Conservation (phyloP, 2,113 vertebrate genomes). For the Carollia perspicillata region DNA sequence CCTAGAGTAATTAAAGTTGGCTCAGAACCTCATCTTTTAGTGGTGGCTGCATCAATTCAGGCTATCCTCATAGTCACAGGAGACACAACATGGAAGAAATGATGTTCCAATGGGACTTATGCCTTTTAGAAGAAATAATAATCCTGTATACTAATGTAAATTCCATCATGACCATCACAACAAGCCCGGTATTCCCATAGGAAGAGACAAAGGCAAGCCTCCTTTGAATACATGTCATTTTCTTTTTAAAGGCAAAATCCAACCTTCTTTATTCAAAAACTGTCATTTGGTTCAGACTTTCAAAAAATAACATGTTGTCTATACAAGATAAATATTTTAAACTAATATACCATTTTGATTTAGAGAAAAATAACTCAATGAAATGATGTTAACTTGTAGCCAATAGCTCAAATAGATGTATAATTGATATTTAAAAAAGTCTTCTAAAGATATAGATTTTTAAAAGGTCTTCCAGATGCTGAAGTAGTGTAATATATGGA, state of each 20-base stretch:
- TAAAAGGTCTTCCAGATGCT: neutral
- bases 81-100: conserved; percentile 60
- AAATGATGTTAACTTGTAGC: neutral
- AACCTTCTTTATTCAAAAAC: conserved; percentile 1
- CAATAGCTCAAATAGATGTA: neutral
- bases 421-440: neutral
- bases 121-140: conserved; percentile 58
- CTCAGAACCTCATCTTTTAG: conserved; percentile 19
- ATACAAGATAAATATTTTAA: neutral
- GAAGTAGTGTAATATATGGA: neutral
- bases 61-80: conserved; percentile 71
- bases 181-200: conserved; percentile 59
- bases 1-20: neutral
- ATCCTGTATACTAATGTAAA: conserved; percentile 43
- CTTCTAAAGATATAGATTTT: neutral
- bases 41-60: conserved; percentile 8
- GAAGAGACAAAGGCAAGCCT: conserved; percentile 55
- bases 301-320: neutral
- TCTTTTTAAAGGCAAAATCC: neutral
- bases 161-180: neutral
- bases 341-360: neutral
- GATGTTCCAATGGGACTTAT: conserved; percentile 63
- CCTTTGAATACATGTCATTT: neutral
- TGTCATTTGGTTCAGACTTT: conserved; percentile 13
- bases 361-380: conserved; percentile 8